phyloP scores from a whole-genome alignment of 2,888 invertebrate species.

The Ennomos quercinarius region DNA sequence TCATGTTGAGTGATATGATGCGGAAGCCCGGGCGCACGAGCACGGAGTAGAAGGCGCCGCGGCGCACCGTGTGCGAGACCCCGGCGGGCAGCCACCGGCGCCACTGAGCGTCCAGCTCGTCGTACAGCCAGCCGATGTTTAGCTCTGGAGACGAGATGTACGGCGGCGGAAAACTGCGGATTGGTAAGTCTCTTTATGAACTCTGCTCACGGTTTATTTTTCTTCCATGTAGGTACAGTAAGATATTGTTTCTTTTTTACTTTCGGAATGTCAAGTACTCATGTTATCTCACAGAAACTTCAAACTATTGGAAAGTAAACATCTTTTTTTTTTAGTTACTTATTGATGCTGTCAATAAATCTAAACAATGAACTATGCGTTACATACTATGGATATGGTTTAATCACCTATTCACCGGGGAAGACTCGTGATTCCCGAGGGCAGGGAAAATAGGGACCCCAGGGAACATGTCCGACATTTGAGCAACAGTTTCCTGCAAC shows the following conservation, averaged over 20 bases:
- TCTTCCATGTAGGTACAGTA: neutral
- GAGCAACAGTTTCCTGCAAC: conserved; percentile 92
- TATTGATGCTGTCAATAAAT: conserved; percentile 19
- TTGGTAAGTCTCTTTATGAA: conserved; percentile 12
- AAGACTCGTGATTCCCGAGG: conserved; percentile 98
- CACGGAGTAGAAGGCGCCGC: conserved; percentile 96
- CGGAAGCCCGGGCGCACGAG: conserved; percentile 95
- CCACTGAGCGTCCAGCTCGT: conserved; percentile 96
- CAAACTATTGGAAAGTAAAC: no score
- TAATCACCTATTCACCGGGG: conserved; percentile 95
- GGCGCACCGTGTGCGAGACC: conserved; percentile 93
- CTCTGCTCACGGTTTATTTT: no score
- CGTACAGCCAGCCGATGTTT: conserved; percentile 96
- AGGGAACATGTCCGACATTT: conserved; percentile 95
- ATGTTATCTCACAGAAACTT: neutral
- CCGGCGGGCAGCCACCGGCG: conserved; percentile 95
- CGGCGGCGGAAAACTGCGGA: conserved; percentile 93
- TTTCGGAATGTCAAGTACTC: neutral
- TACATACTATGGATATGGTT: conserved; percentile 4
- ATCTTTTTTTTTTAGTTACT: no score
- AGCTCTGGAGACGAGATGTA: conserved; percentile 92
- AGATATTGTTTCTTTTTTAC: no score
- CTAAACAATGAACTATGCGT: conserved; percentile 1
- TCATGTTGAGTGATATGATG: conserved; percentile 97
- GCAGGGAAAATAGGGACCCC: conserved; percentile 97